These are phyloP conservation scores for Oeneis ivallda DNA, from an alignment of 2,888 invertebrate species.

Conservation along the genomic window DNA sequence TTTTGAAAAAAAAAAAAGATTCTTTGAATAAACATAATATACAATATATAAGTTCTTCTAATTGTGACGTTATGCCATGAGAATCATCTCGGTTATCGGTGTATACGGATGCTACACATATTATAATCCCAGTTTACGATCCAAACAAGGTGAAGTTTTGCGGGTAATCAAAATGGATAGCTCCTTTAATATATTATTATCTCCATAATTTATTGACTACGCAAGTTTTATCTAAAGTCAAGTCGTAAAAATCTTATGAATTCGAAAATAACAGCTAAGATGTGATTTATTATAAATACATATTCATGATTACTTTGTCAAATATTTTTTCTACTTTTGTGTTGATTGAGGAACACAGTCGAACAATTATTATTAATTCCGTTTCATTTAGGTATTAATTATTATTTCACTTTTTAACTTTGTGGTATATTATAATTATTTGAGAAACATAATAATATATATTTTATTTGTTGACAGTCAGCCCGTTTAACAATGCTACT, in stretches of 20 bases:
- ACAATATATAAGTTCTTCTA: not conserved
- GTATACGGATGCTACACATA: slow-evolving; percentile 18
- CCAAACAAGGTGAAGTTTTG: slow-evolving; percentile 52
- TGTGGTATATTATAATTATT: slow-evolving; percentile 54
- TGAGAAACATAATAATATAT: slow-evolving; percentile 47
- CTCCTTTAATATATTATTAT: slow-evolving; percentile 58
- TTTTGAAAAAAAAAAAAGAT: no score
- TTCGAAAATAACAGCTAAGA: slow-evolving; percentile 43
- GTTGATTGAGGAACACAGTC: slow-evolving; percentile 66
- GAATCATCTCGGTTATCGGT: slow-evolving; percentile 2
- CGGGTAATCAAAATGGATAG: slow-evolving; percentile 51
- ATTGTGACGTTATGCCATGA: slow-evolving; percentile 4
- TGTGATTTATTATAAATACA: slow-evolving; percentile 44
- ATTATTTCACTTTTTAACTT: not conserved
- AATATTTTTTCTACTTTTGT: slow-evolving; percentile 64
- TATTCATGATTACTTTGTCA: slow-evolving; percentile 66
- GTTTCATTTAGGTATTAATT: no score
- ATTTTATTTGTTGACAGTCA: slow-evolving; percentile 46
- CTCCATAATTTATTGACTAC: slow-evolving; percentile 59
- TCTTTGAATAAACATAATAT: no score
- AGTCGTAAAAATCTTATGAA: slow-evolving; percentile 55
- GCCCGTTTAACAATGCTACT: slow-evolving; percentile 63
- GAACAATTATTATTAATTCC: slow-evolving; percentile 39
- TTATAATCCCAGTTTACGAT: slow-evolving; percentile 50
- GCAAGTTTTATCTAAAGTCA: slow-evolving; percentile 51